Evolutionary conservation across 1,140 invertebrate genomes (phyloP), one percentile per base, ranked within the genome.

Genomic region (Cardiocondyla obscurior): DNA sequence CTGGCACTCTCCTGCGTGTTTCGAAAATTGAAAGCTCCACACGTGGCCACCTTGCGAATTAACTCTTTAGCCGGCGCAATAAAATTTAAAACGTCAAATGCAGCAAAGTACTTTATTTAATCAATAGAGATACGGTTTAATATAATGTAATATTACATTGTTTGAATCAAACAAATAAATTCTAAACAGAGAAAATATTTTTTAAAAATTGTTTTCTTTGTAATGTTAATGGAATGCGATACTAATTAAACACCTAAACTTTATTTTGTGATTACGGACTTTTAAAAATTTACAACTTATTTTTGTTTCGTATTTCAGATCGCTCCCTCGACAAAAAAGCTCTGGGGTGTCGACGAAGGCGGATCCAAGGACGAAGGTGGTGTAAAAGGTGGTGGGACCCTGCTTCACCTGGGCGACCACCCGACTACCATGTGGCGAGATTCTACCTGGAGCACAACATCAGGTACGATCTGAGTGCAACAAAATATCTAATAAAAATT

Each of bases 371-470:
- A 96, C 92, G 93, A 95, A 92, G 94, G 93, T 84, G 93, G 94
- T 90, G 93, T 94, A 86, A 94, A 94, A 92, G 93, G 93, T 55
- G 93, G 94, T 92, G 95, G 95, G 94, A 79, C 57, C 57, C 96
- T 97, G 91, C 95, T 97, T 94, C 96, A 97, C 93, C 94, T 98
- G 91, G 97, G 96, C 91, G 96, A 97, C 92, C 96, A 97, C 91
- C 96, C 97, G 93, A 69, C 72, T 3, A 70, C 67, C 39, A 97
- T 97, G 95, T 97, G 97, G 97, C 95, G 97, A 88, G 97, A 98
- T 93, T 96, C 97, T 22, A 97, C 97, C 69, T 98, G 97, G 97
- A 97, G 97, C 90, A 97, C 97, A 82, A 97, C 97, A 82, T 96
- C 97, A 95, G 97, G 97, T 97, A 94, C 87, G 46, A 72, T 42